Percentiles rank a stretch among this genome's conserved stretches.
phyloP scores from a whole-genome alignment of 2,888 invertebrate species.

The Augiades crinisus region DNA sequence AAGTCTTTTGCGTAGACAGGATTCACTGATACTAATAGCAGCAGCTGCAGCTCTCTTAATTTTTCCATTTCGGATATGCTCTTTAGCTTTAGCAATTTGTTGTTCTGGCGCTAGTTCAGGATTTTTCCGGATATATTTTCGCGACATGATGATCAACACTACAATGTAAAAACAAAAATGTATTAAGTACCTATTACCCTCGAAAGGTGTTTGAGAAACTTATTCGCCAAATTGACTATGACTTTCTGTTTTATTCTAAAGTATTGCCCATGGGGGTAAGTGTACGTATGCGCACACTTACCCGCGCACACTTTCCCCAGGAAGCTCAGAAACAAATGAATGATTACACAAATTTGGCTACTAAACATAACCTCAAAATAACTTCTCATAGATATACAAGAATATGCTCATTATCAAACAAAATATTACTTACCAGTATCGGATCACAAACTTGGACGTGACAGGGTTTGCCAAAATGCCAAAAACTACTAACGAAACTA shows the following conservation, averaged over 20 bases:
- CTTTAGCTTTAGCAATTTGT: no score
- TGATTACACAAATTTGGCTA: neutral
- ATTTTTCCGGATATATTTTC: no score
- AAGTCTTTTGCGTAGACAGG: neutral
- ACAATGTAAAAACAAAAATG: no score
- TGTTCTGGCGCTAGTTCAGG: no score
- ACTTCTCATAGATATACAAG: neutral
- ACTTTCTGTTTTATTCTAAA: neutral
- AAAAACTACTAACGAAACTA: neutral
- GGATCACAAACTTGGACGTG: constrained; percentile 1
- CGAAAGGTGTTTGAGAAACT: neutral
- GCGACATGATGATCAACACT: no score
- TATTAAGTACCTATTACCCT: neutral
- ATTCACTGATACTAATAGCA: neutral
- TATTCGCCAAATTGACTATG: neutral
- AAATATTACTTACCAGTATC: neutral
- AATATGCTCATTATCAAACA: neutral
- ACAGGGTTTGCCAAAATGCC: constrained; percentile 1
- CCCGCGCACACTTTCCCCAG: neutral
- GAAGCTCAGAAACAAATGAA: constrained; percentile 3
- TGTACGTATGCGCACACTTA: neutral
- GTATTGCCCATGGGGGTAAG: neutral
- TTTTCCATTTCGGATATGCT: neutral
- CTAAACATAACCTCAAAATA: neutral
- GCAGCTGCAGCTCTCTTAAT: neutral